Conservation (phyloP, 1,140 invertebrate species). For the Rhopalosiphum maidis region DNA sequence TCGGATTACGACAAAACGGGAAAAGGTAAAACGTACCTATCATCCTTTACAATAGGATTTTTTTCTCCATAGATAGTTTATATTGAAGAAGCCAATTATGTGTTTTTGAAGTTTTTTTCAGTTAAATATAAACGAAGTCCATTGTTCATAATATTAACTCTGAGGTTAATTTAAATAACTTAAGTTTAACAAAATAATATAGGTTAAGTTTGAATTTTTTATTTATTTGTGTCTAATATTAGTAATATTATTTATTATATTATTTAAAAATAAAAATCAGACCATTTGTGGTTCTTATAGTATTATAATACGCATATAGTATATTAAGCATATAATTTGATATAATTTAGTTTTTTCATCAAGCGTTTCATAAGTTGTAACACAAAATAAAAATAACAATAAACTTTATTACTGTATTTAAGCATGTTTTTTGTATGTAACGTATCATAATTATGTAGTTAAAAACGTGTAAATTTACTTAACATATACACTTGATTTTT, state of each 20-base stretch:
- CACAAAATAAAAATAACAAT: background rate
- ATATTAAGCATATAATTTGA: background rate
- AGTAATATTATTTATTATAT: background rate
- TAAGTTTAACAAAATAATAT: background rate
- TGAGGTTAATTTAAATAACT: background rate
- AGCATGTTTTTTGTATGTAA: no score
- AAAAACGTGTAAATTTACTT: background rate
- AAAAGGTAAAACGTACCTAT: slow-evolving; percentile 7
- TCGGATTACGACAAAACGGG: background rate
- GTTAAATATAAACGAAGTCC: background rate
- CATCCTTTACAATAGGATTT: slow-evolving; percentile 11
- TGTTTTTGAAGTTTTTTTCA: background rate
- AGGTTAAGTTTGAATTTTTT: background rate
- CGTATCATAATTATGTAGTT: no score
- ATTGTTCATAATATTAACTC: background rate
- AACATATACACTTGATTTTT: background rate
- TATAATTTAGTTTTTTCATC: background rate
- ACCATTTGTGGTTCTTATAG: background rate
- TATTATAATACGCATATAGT: background rate
- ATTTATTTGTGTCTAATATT: background rate
- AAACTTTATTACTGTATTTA: no score
- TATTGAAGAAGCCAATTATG: background rate
- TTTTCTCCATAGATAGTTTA: background rate
- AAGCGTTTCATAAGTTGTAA: background rate
- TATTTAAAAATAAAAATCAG: background rate